These are phyloP conservation scores for Bimastos eiseni DNA, from an alignment of 2,888 invertebrate species.

Conservation along the genomic window DNA sequence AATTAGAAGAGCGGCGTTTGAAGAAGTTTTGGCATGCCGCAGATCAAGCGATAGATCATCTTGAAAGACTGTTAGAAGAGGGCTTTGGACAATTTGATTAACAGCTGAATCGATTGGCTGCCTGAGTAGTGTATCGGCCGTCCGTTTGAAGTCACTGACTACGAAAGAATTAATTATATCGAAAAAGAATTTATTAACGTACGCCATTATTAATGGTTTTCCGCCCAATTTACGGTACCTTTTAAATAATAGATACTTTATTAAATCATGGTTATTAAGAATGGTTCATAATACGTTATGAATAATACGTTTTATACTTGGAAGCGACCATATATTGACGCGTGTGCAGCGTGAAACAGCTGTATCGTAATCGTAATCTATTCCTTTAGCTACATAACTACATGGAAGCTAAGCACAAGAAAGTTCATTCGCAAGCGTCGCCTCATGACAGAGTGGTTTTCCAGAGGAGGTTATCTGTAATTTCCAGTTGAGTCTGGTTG, in stretches of 20 bases:
- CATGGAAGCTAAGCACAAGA: too few species aligned
- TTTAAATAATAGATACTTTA: not conserved
- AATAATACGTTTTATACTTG: too few species aligned
- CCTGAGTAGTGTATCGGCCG: not conserved
- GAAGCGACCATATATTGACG: too few species aligned
- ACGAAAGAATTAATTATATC: not conserved
- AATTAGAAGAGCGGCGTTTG: not conserved
- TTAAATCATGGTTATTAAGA: too few species aligned
- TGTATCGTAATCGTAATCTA: too few species aligned
- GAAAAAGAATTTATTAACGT: not conserved
- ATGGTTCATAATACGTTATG: too few species aligned
- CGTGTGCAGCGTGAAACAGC: too few species aligned
- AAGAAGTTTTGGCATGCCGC: not conserved
- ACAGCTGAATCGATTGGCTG: not conserved
- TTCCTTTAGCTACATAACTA: too few species aligned
- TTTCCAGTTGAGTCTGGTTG: too few species aligned
- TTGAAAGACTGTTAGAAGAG: not conserved
- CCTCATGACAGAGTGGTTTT: too few species aligned
- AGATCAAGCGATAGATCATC: not conserved
- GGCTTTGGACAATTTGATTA: not conserved
- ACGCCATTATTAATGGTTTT: not conserved
- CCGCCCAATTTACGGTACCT: not conserved
- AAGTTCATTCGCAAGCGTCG: too few species aligned
- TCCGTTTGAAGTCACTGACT: not conserved
- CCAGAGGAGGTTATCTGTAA: too few species aligned